Evolutionary conservation across 2,113 vertebrate species (phyloP), one percentile per base, ranked within the genome.

Genomic region (Chiloscyllium plagiosum): DNA sequence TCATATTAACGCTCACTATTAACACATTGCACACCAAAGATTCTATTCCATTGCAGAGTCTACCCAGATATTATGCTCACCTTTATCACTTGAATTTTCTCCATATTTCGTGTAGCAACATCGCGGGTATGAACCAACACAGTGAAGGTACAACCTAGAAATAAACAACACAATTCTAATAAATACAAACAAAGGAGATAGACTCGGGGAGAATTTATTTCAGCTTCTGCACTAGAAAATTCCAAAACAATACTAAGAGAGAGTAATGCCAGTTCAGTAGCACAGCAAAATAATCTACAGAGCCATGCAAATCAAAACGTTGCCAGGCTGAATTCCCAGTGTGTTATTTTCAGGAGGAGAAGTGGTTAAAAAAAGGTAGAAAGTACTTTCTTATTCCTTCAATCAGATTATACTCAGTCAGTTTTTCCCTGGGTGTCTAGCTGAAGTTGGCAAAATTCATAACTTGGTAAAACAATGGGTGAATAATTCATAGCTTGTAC

Each of bases 1-100:
- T 37, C 37, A 93, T 19, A 66, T 66, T 8, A 93, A 66, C 6
- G 1, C 20, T 22, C 61, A 93, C n/a, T 37, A 12, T n/a, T 93
- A 22, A 93, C 7, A 42, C 17, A 66, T 65, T 65, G 13, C 89
- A 92, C 20, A 66, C 0, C n/a, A n/a, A 6, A 37, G 61, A 93
- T n/a, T 15, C 3, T 19, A 90, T 26, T 29, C 76, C 89, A 65
- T 29, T 65, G 52, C 29, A 85, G 42, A 87, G 15, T 66, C 29
- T 4, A 61, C 50, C 19, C 56, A 94, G 37, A 65, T 50, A 68
- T n/a, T 42, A 0, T 0, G 1, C 97, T 97, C 96, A 99, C 99
- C 98, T 99, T 99, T 96, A 99, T 99, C 96, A 99, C 99, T 97
- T 99, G 99, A 97, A 99, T 98, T 97, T 99, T 99, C 96, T 99